Conservation (phyloP, 2,797 vertebrate species). For the Orientallactaga sibirica region DNA sequence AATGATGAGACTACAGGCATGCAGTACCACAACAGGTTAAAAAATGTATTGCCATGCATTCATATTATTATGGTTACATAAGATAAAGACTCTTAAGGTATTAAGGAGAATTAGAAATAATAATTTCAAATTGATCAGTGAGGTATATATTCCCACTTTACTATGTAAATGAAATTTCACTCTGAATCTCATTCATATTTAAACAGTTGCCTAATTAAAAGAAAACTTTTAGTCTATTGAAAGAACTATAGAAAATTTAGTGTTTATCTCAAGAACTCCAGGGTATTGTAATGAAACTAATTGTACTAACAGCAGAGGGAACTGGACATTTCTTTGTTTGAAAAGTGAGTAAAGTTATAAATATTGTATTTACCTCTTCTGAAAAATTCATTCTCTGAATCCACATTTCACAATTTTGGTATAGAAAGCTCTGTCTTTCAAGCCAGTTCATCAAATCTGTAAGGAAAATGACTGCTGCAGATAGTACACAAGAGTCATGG, state of each 20-base stretch:
- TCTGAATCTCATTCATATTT: background rate
- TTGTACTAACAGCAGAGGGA: background rate
- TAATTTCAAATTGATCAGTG: background rate
- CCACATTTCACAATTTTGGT: background rate
- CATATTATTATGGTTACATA: background rate
- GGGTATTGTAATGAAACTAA: background rate
- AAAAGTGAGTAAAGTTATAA: background rate
- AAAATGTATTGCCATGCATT: background rate
- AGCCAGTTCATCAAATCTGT: background rate
- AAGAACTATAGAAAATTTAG: background rate
- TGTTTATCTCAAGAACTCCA: background rate
- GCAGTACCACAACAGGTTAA: background rate
- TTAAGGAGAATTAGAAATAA: conserved; percentile 3
- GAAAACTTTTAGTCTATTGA: background rate
- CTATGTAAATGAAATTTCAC: background rate
- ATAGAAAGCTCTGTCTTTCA: background rate
- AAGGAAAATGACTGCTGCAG: background rate
- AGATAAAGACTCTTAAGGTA: background rate
- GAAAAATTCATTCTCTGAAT: background rate
- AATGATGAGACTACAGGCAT: background rate
- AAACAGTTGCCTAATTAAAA: background rate
- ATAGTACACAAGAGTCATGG: background rate
- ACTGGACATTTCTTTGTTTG: background rate
- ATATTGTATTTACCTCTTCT: background rate
- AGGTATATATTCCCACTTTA: background rate